Evolutionary conservation across 2,888 invertebrate species (phyloP), one percentile per base, ranked within the genome.

Genomic region (Allacma fusca): DNA sequence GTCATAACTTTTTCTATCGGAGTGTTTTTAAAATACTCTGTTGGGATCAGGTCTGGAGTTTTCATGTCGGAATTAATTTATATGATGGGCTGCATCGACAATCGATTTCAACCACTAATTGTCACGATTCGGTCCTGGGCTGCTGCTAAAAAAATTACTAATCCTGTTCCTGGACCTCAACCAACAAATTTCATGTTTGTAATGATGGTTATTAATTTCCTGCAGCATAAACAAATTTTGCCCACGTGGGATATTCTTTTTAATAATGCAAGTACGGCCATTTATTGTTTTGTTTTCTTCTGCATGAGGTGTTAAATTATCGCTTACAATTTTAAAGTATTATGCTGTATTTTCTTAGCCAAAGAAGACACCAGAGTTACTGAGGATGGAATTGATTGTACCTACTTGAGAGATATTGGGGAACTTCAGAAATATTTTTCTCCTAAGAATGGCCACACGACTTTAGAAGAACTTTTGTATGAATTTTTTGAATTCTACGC

Each of bases 181-280:
- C 91, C 97, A 83, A 92, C 94, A 50, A 96, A 96, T 88, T 97
- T 96, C 87, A 93, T 94, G 0, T 88, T 96, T 57, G 93, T 95
- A 0, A 88, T 95, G 77, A 87, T 97, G 85, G 92, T 94, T 71
- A 87, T 97, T 80, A 93, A 92, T 87, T 96, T 92, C 86, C 88
- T 97, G 72, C 96, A 96, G 87, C 90, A 90, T 0, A 87, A 88
- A 2, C 88, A 88, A n/a, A 87, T 94, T 75, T 86, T 95, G 84
- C 95, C 95, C 0, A 85, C 92, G 0, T 85, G 94, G 12, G 90
- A 90, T 81, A 85, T 86, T 0, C 87, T 95, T 0, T 88, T 90
- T 4, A 85, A 86, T 75, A 85, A 86, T 77, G 89, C 91, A 79
- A 88, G 91, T 92, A 82, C 34, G 9, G 85, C 19, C 9, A 57